These are phyloP conservation scores for Clarias batrachus DNA, from an alignment of 2,113 vertebrate species.

Conservation along the genomic window DNA sequence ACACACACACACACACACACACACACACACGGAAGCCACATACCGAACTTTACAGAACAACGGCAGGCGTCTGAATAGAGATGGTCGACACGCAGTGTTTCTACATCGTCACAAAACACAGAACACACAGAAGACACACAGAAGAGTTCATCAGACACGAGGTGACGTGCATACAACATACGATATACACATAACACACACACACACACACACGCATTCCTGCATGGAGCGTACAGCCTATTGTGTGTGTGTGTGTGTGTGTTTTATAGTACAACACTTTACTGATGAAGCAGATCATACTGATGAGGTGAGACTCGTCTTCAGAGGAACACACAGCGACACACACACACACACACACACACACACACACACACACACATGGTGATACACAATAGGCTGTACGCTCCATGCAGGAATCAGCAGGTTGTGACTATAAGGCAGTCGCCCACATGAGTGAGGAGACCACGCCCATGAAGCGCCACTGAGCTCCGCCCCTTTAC, in stretches of 20 bases:
- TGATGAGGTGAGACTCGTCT: neutral
- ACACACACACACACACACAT: no score
- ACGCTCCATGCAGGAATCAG: no score
- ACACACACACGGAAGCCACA: neutral
- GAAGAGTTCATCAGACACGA: neutral
- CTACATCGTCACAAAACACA: neutral
- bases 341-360: no score
- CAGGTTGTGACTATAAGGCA: no score
- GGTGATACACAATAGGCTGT: no score
- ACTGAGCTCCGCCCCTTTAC: no score
- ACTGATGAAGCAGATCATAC: neutral
- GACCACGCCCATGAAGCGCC: no score
- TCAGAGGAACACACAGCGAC: neutral
- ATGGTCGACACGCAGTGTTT: neutral
- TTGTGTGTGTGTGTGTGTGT: constrained; percentile 6
- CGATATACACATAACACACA: neutral
- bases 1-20: neutral
- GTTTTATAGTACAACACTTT: neutral
- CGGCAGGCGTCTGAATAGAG: neutral
- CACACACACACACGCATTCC: no score
- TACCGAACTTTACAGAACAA: constrained; percentile 15
- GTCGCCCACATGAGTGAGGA: no score
- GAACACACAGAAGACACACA: neutral
- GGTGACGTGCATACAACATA: neutral
- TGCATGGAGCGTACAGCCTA: no score